These are phyloP conservation scores for Cirrhinus mrigala DNA, from an alignment of 2,797 vertebrate genomes.

Conservation along the genomic window DNA sequence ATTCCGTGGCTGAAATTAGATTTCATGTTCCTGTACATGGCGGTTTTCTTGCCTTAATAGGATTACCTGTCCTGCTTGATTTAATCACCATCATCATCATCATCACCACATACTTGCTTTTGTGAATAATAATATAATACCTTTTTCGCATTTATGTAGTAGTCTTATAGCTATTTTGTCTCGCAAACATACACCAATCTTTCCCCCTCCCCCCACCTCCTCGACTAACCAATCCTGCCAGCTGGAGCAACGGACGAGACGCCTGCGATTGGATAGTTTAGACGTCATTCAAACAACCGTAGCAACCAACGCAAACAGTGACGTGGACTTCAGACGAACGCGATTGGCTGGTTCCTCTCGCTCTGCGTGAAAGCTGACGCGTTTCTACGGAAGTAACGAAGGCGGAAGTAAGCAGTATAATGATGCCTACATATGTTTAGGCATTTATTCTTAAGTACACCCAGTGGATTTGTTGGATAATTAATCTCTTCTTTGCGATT, in stretches of 20 bases:
- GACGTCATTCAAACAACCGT: neutral
- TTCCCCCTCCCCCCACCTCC: neutral
- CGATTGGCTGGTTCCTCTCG: neutral
- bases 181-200: neutral
- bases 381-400: neutral
- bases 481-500: neutral
- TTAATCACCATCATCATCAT: neutral
- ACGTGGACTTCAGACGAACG: neutral
- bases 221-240: constrained; percentile 5
- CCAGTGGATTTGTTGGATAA: neutral
- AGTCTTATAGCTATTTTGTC: neutral
- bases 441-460: neutral
- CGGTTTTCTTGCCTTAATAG: neutral
- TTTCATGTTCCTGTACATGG: too few relatives aligned
- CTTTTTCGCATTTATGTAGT: too few relatives aligned
- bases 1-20: too few relatives aligned
- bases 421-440: neutral
- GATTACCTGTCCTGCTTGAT: neutral
- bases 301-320: neutral
- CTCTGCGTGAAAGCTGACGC: neutral
- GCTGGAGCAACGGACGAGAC: too few relatives aligned
- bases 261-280: neutral
- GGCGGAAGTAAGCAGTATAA: neutral
- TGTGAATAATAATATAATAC: neutral
- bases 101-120: neutral